phyloP scores from a whole-genome alignment of 2,888 invertebrate genomes.

The Biston stratarius region DNA sequence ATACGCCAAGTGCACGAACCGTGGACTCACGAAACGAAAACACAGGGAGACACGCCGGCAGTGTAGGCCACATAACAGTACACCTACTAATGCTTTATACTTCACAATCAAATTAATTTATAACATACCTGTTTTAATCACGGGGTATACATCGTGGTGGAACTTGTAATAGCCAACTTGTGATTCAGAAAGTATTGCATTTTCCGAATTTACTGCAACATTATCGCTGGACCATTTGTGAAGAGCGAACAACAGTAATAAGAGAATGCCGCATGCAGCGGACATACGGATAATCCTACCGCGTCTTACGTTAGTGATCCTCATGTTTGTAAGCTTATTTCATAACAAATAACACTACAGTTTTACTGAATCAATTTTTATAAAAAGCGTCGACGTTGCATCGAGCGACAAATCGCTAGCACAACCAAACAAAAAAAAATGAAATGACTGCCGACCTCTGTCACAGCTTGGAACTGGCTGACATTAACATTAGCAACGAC shows the following conservation, averaged over 20 bases:
- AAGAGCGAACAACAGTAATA: constrained; percentile 88
- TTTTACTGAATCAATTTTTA: constrained; percentile 39
- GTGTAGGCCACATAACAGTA: constrained; percentile 57
- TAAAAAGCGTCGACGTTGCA: constrained; percentile 50
- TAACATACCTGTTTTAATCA: constrained; percentile 69
- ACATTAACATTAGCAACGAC: too few species aligned
- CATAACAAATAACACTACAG: constrained; percentile 52
- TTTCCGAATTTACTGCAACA: constrained; percentile 53
- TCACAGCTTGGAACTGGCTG: too few species aligned
- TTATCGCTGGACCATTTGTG: constrained; percentile 87
- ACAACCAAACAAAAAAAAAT: not conserved
- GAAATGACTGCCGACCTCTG: not conserved
- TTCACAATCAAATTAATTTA: constrained; percentile 24
- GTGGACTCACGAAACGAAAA: constrained; percentile 57
- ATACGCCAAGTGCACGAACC: constrained; percentile 45
- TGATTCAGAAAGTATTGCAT: constrained; percentile 52
- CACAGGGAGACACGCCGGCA: constrained; percentile 57
- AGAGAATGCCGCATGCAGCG: constrained; percentile 80
- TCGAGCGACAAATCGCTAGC: constrained; percentile 12
- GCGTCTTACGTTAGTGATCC: constrained; percentile 87
- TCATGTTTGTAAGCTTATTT: constrained; percentile 74
- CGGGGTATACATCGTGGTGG: constrained; percentile 74
- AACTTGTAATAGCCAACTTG: constrained; percentile 65
- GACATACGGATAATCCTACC: constrained; percentile 86
- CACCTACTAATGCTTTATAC: constrained; percentile 34